These are phyloP conservation scores for Oreotrochilus melanogaster DNA, from an alignment of 2,113 vertebrate genomes.

Conservation along the genomic window DNA sequence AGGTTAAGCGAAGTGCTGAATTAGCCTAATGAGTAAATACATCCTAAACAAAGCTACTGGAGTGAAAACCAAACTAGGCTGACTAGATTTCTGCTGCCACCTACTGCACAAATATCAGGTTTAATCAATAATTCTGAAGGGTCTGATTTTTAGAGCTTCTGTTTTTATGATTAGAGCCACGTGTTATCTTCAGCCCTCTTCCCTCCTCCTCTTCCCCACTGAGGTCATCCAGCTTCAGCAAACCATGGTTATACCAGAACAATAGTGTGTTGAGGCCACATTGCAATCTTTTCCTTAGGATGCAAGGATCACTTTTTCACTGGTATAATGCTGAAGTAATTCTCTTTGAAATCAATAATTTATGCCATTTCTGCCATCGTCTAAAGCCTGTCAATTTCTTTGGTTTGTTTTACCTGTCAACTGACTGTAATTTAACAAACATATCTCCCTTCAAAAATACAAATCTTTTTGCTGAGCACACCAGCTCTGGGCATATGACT, in stretches of 20 bases:
- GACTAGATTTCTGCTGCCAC: slow-evolving; percentile 50
- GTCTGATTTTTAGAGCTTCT: background rate
- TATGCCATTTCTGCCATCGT: background rate
- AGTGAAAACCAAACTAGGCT: background rate
- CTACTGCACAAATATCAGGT: slow-evolving; percentile 24
- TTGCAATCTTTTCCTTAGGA: background rate
- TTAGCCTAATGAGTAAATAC: background rate
- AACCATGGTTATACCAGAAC: background rate
- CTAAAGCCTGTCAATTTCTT: background rate
- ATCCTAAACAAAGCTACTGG: background rate
- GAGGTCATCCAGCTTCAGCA: background rate
- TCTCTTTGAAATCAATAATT: background rate
- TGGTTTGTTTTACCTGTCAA: background rate
- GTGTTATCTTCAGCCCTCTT: background rate
- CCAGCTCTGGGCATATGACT: background rate
- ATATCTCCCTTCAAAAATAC: background rate
- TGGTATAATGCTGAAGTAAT: background rate
- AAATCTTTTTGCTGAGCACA: background rate
- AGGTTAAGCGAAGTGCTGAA: background rate
- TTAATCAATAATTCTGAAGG: background rate
- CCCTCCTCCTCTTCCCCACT: background rate
- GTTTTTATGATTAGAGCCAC: background rate
- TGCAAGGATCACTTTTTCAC: background rate
- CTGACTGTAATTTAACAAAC: background rate
- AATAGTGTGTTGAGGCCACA: background rate